These are phyloP conservation scores for Lagria hirta DNA, from an alignment of 2,888 invertebrate genomes.

Conservation along the genomic window DNA sequence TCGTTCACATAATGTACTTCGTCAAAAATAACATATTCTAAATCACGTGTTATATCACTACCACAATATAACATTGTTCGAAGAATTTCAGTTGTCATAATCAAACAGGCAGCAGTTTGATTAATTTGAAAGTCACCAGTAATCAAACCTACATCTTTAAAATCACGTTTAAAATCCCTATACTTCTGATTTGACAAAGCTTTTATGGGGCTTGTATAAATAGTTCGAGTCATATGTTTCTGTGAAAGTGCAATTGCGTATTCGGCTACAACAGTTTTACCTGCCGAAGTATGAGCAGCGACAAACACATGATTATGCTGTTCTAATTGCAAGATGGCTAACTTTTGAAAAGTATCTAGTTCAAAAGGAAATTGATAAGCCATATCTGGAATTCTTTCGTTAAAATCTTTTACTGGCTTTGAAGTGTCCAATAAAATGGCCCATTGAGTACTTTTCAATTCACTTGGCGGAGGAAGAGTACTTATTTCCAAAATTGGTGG, in stretches of 20 bases:
- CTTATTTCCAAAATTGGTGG: conserved; percentile 72
- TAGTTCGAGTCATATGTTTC: conserved; percentile 86
- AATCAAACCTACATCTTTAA: conserved; percentile 89
- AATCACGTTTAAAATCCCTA: conserved; percentile 91
- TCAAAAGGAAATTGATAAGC: conserved; percentile 89
- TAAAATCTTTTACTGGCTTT: conserved; percentile 78
- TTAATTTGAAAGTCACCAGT: conserved; percentile 97
- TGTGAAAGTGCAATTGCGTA: conserved; percentile 97
- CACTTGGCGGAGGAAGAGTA: conserved; percentile 52
- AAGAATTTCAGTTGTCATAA: conserved; percentile 99
- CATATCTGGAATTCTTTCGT: conserved; percentile 77
- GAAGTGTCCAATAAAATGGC: conserved; percentile 84
- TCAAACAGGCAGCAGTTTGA: conserved; percentile 88
- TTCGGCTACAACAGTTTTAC: conserved; percentile 98
- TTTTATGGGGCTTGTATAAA: conserved; percentile 99
- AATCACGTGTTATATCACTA: conserved; percentile 88
- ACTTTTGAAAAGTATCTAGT: conserved; percentile 95
- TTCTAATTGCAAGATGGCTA: conserved; percentile 92
- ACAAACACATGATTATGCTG: conserved; percentile 95
- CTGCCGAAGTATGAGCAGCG: conserved; percentile 98
- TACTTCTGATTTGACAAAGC: conserved; percentile 99
- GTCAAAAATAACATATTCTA: conserved; percentile 99
- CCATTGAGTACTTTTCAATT: conserved; percentile 72
- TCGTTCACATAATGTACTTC: conserved; percentile 99
- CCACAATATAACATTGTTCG: conserved; percentile 96